Evolutionary conservation across 2,797 vertebrate species (phyloP), one percentile per base, ranked within the genome.

Genomic region (Xiphorhynchus erythropygius): DNA sequence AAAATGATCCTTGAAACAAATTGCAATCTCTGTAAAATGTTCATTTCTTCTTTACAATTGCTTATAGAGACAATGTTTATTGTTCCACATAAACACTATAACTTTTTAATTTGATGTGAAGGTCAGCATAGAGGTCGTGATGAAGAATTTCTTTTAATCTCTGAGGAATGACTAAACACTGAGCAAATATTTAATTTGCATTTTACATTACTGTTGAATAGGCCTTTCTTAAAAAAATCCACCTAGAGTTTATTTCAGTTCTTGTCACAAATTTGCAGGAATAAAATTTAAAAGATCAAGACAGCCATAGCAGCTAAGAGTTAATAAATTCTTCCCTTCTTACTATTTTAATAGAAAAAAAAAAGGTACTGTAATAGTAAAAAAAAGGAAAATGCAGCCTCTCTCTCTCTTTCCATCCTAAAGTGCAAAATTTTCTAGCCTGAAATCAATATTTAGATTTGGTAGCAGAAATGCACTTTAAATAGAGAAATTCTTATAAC

Each of bases 101-200:
- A 85, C 65, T 94, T 96, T 80, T 42, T 82, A 80, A 85, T 96
- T 70, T 75, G 76, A 75, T 85, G 30, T 74, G 76, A 93, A 93
- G 74, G 89, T 83, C 87, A 87, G 46, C 56, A 63, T 13, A 68
- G 90, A 96, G 84, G 84, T 92, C 11, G 0, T 46, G 75, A 82
- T 37, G 71, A 75, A 55, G 74, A 91, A 74, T 78, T 92, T 93
- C 65, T 87, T 93, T 80, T 44, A 81, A 60, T 87, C 92, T 92
- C 92, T 57, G 23, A 35, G 52, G 76, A 85, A 70, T 56, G 53
- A 74, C 68, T 87, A 82, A 92, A 93, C 67, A 63, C 65, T 53
- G 33, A 94, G 44, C 76, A 92, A 95, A 84, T 59, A 90, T 84
- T 95, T 95, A 84, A 88, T 96, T 94, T 96, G 76, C 84, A 88